These are phyloP conservation scores for Rissa tridactyla DNA, from an alignment of 2,113 vertebrate species.

Conservation along the genomic window DNA sequence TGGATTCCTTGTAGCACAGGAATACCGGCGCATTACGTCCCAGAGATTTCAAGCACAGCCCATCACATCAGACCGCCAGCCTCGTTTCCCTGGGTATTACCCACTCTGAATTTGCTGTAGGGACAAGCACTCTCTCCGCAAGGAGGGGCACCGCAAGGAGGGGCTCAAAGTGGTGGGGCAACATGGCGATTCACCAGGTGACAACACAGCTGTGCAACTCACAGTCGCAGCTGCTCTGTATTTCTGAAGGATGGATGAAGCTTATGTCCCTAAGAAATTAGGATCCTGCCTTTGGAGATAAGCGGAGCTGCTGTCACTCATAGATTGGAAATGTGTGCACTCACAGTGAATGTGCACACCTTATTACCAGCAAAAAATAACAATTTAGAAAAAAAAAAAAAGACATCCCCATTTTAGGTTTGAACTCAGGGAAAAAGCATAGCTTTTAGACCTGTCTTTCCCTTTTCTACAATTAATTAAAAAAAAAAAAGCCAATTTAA, in stretches of 20 bases:
- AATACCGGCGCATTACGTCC: background rate
- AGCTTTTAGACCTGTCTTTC: background rate
- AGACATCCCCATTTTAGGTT: background rate
- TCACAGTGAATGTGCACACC: background rate
- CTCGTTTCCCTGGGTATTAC: background rate
- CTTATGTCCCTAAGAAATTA: background rate
- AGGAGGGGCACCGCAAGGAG: background rate
- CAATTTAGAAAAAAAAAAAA: background rate
- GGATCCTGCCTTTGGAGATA: background rate
- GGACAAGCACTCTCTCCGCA: background rate
- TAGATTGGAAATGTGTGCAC: background rate
- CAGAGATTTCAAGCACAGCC: background rate
- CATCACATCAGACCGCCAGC: background rate
- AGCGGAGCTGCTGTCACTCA: background rate
- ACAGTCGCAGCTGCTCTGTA: background rate
- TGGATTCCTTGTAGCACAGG: background rate
- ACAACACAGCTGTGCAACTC: background rate
- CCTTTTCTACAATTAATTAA: background rate
- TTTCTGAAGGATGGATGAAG: background rate
- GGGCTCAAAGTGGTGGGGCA: background rate
- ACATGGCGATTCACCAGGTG: background rate
- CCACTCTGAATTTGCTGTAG: background rate
- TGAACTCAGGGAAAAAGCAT: background rate
- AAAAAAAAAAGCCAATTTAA: background rate
- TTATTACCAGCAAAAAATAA: background rate